phyloP scores from a whole-genome alignment of 2,888 invertebrate genomes.

The Campoplex capitator region DNA sequence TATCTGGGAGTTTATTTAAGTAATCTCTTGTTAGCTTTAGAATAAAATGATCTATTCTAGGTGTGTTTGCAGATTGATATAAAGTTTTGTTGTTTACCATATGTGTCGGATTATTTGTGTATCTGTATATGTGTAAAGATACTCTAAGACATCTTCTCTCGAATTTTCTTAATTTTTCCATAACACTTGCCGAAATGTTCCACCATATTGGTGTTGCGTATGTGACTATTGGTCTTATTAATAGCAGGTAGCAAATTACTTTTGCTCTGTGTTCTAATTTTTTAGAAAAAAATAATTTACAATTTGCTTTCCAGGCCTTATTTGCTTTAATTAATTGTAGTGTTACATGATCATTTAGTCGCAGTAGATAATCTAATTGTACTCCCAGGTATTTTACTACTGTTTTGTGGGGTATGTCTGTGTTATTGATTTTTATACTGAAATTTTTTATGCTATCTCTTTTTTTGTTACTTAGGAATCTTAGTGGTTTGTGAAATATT shows the following conservation, averaged over 20 bases:
- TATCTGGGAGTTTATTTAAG: background rate
- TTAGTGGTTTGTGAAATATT: slow-evolving; percentile 28
- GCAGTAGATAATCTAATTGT: slow-evolving; percentile 4
- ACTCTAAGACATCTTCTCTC: background rate
- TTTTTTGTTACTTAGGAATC: slow-evolving; percentile 3
- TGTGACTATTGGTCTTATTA: background rate
- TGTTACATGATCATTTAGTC: slow-evolving; percentile 8
- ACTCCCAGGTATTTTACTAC: slow-evolving; percentile 3
- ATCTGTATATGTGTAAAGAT: background rate
- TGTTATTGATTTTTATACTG: background rate
- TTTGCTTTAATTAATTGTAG: slow-evolving; percentile 18
- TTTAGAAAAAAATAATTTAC: background rate
- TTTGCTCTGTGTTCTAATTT: slow-evolving; percentile 14
- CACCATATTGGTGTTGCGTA: background rate
- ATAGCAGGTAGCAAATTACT: background rate
- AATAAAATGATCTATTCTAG: background rate
- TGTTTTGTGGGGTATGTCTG: background rate
- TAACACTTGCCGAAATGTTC: background rate
- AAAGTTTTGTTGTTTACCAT: slow-evolving; percentile 15
- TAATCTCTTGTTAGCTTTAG: background rate
- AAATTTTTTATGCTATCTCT: slow-evolving; percentile 3
- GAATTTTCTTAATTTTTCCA: background rate
- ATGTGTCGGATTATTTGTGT: slow-evolving; percentile 8
- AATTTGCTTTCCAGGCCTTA: slow-evolving; percentile 1
- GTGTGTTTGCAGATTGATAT: background rate